Evolutionary conservation across 2,797 vertebrate genomes (phyloP).

Genomic region (Rhincodon typus): DNA sequence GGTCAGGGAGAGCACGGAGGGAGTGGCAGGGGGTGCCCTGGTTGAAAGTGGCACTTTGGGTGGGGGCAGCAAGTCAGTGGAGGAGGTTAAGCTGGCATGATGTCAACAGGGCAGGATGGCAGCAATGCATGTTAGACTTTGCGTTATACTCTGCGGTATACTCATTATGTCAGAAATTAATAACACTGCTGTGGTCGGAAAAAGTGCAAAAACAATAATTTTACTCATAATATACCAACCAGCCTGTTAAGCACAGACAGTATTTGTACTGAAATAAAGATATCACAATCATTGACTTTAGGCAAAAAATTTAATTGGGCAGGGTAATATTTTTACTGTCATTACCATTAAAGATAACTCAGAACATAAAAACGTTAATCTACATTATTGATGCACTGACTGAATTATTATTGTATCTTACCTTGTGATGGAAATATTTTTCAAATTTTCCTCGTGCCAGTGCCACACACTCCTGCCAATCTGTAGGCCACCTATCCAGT

Average conservation of each 20-base stretch:
- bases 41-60: too few species aligned
- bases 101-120: too few species aligned
- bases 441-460: conserved; percentile 90
- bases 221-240: not conserved
- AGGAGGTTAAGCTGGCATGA: too few species aligned
- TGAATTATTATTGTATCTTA: conserved; percentile 46
- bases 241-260: not conserved
- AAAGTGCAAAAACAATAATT: not conserved
- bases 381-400: not conserved
- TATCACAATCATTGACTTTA: not conserved
- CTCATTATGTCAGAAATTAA: not conserved
- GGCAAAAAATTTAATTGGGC: not conserved
- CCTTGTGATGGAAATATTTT: conserved; percentile 98
- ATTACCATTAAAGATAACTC: not conserved
- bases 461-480: conserved; percentile 79
- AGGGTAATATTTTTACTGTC: not conserved
- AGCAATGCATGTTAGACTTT: too few species aligned
- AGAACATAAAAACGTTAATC: not conserved
- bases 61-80: too few species aligned
- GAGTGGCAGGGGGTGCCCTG: not conserved
- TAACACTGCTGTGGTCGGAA: not conserved
- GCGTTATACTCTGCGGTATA: too few species aligned
- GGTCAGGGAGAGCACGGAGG: not conserved
- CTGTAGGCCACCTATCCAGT: conserved; percentile 79
- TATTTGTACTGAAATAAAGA: not conserved